Conservation (phyloP, 2,888 invertebrate genomes). For the Sussaba pulchella region DNA sequence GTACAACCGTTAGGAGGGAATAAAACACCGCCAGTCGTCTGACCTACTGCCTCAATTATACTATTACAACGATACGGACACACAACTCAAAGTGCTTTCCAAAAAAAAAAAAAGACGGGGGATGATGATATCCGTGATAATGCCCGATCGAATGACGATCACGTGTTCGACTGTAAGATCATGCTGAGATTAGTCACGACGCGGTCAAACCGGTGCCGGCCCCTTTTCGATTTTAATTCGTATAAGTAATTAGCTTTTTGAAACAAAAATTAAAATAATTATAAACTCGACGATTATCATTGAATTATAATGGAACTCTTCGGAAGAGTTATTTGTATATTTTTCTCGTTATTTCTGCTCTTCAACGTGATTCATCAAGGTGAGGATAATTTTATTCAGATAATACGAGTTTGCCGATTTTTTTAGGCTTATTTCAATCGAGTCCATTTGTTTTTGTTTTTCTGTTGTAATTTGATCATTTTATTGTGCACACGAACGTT, state of each 20-base stretch:
- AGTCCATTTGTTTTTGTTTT: too few species aligned
- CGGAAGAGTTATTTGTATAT: constrained; percentile 9
- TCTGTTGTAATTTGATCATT: too few species aligned
- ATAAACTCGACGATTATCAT: constrained; percentile 3
- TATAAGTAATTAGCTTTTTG: not conserved
- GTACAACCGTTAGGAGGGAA: not conserved
- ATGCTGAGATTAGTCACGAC: not conserved
- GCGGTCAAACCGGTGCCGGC: not conserved
- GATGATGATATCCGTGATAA: not conserved
- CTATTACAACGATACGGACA: not conserved
- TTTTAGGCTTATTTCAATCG: too few species aligned
- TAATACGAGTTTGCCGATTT: not conserved
- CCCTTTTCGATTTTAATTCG: not conserved
- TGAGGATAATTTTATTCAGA: constrained; percentile 58
- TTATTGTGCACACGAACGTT: not conserved
- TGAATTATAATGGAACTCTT: constrained; percentile 30
- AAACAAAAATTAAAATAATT: too few species aligned
- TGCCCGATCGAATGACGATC: not conserved
- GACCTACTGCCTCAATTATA: constrained; percentile 15
- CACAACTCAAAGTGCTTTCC: not conserved
- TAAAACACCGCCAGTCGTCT: constrained; percentile 23
- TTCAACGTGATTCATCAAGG: constrained; percentile 67
- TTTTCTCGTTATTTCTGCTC: constrained; percentile 58
- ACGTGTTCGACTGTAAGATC: not conserved
- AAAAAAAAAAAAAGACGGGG: not conserved